These are phyloP conservation scores for Drepanosiphum platanoidis DNA, from an alignment of 2,888 invertebrate species.

Conservation along the genomic window DNA sequence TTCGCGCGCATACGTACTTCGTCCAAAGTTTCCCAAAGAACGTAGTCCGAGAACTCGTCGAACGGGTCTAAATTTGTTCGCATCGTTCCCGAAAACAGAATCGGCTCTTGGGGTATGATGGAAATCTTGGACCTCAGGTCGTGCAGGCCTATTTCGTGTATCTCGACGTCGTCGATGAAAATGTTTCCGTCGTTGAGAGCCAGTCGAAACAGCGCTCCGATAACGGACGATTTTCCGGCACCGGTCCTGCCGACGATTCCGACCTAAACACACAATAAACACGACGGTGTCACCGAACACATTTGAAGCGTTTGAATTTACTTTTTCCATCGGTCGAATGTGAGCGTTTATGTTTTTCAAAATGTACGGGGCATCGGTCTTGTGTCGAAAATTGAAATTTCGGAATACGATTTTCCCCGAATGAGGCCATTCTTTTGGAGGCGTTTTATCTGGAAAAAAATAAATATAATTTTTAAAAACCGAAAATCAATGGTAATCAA, in stretches of 20 bases:
- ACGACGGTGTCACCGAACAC: not conserved
- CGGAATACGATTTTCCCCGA: conserved; percentile 78
- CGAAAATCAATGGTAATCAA: too few relatives aligned
- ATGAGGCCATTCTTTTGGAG: conserved; percentile 77
- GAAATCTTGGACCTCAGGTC: conserved; percentile 80
- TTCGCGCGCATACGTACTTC: conserved; percentile 70
- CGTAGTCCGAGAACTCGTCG: conserved; percentile 79
- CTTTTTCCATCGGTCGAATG: conserved; percentile 74
- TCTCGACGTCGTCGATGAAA: conserved; percentile 81
- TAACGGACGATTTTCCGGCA: conserved; percentile 83
- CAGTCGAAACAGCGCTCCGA: conserved; percentile 83
- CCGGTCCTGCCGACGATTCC: conserved; percentile 87
- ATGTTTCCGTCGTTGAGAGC: conserved; percentile 82
- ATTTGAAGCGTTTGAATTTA: conserved; percentile 61
- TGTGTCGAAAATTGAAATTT: conserved; percentile 78
- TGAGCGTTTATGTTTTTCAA: conserved; percentile 77
- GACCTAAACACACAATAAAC: conserved; percentile 70
- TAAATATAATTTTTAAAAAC: not conserved
- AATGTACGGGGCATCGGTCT: conserved; percentile 77
- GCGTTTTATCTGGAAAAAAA: conserved; percentile 52
- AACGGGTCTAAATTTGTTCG: conserved; percentile 92
- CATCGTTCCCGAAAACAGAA: conserved; percentile 86
- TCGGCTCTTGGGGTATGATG: conserved; percentile 87
- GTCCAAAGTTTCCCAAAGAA: conserved; percentile 85
- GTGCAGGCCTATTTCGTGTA: conserved; percentile 77